Conservation (phyloP, 1,140 invertebrate genomes). For the Hermatobates lingyangjiaoensis region DNA sequence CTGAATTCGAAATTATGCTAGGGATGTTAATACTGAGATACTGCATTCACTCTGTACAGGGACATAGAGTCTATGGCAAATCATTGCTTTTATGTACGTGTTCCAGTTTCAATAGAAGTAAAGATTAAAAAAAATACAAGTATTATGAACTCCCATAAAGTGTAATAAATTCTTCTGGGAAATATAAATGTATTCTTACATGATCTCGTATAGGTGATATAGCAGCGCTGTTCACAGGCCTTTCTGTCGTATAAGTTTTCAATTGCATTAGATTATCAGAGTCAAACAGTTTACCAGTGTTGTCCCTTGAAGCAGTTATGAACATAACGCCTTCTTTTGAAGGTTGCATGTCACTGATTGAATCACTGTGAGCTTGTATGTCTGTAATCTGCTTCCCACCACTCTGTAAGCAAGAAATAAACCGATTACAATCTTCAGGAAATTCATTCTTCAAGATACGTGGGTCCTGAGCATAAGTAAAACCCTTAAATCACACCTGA, state of each 20-base stretch:
- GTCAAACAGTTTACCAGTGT: slow-evolving; percentile 86
- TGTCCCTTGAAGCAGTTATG: slow-evolving; percentile 88
- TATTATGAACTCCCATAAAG: too few relatives aligned
- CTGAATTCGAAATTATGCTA: too few relatives aligned
- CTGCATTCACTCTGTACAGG: too few relatives aligned
- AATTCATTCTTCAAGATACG: too few relatives aligned
- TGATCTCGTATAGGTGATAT: slow-evolving; percentile 88
- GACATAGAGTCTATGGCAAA: too few relatives aligned
- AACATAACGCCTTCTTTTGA: slow-evolving; percentile 88
- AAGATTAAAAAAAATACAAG: too few relatives aligned
- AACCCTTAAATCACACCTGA: too few relatives aligned
- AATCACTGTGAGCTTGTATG: slow-evolving; percentile 57
- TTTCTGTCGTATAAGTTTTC: slow-evolving; percentile 90
- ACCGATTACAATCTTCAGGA: slow-evolving; percentile 11
- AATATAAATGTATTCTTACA: slow-evolving; percentile 37
- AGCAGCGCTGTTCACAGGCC: slow-evolving; percentile 90
- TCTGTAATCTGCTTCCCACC: slow-evolving; percentile 54
- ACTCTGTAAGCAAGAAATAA: slow-evolving; percentile 44
- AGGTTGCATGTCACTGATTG: slow-evolving; percentile 91
- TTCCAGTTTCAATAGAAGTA: too few relatives aligned
- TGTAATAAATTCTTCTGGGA: too few relatives aligned
- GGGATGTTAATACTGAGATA: too few relatives aligned
- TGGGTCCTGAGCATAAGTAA: too few relatives aligned
- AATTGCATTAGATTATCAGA: slow-evolving; percentile 60
- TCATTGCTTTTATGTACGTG: too few relatives aligned